A percentile compares a stretch with the other conserved stretches of the same genome.
Conservation (phyloP, 1,140 invertebrate genomes). For the Bombus waltoni region DNA sequence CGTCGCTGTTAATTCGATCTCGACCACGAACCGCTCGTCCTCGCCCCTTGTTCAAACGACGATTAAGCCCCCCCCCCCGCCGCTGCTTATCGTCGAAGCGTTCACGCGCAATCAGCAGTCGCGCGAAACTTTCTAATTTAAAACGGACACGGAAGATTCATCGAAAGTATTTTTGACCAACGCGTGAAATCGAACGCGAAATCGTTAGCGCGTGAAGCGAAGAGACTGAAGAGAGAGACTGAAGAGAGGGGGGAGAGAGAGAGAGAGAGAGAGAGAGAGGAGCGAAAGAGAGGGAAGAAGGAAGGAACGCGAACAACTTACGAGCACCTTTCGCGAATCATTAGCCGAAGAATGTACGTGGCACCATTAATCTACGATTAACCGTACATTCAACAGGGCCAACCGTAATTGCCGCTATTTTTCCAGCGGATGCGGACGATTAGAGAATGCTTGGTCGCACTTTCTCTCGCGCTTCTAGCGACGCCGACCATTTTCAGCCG, state of each 20-base stretch:
- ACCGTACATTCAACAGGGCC: conserved; percentile 29
- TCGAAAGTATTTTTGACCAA: conserved; percentile 34
- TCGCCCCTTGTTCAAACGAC: background rate
- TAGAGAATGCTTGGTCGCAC: conserved; percentile 75
- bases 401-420: conserved; percentile 69
- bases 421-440: conserved; percentile 76
- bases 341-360: conserved; percentile 41
- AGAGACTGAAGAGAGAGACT: background rate
- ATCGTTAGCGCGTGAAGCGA: conserved; percentile 39
- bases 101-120: background rate
- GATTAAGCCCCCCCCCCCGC: too few species aligned
- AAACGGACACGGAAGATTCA: background rate
- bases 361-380: conserved; percentile 29
- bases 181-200: conserved; percentile 38
- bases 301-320: conserved; percentile 30
- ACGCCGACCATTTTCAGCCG: background rate
- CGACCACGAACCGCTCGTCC: background rate
- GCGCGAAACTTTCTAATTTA: background rate
- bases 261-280: background rate
- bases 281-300: background rate
- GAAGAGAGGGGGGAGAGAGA: background rate
- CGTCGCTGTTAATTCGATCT: conserved; percentile 65
- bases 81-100: too few species aligned
- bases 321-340: conserved; percentile 49
- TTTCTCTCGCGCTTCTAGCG: conserved; percentile 66